Conservation (phyloP, 2,888 invertebrate genomes). For the Synergus itoensis region DNA sequence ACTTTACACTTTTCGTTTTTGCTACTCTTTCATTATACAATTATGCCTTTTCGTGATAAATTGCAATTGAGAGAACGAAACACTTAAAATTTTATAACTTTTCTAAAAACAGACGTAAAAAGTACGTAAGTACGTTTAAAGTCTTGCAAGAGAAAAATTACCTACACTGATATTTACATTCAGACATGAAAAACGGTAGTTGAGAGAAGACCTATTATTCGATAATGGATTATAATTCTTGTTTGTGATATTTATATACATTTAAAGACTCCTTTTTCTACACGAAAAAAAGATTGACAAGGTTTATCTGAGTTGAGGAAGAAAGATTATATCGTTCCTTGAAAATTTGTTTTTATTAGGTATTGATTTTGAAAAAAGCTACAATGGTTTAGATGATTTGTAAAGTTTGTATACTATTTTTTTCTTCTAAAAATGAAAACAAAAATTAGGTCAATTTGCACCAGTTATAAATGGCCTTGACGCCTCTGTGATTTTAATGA, state of each 20-base stretch:
- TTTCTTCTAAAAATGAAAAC: neutral
- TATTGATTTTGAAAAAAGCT: no score
- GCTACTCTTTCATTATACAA: neutral
- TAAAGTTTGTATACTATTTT: neutral
- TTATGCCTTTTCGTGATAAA: neutral
- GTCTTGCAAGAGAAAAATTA: no score
- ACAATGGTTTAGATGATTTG: no score
- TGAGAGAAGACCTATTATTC: no score
- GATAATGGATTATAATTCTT: no score
- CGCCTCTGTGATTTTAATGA: neutral
- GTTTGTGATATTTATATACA: neutral
- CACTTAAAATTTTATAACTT: neutral
- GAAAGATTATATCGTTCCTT: no score
- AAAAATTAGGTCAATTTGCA: constrained; percentile 16
- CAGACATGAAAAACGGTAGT: no score
- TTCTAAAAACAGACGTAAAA: neutral
- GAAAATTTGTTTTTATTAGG: no score
- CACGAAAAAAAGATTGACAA: neutral
- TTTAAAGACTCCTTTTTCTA: neutral
- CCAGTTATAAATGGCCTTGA: neutral
- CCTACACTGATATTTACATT: neutral
- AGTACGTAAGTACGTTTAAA: no score
- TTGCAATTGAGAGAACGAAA: neutral
- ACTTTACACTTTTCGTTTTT: neutral
- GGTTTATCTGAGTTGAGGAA: no score